Evolutionary conservation across 2,113 vertebrate species (phyloP).

Genomic region (Azemiops feae): DNA sequence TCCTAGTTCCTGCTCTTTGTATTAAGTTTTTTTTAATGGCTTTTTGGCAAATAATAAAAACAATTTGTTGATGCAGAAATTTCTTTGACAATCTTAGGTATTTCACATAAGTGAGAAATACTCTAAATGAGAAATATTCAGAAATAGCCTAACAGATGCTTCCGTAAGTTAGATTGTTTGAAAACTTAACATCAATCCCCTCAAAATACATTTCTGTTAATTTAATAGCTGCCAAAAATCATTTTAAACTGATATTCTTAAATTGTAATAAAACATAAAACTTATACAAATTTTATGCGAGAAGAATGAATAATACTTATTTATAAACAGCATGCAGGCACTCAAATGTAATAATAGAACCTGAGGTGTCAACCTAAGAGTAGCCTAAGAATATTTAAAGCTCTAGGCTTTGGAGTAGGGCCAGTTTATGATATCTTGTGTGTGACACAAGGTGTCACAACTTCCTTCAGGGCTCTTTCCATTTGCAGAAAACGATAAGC

Average conservation of each 20-base stretch:
- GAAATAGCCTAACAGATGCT: neutral
- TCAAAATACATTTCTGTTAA: constrained; percentile 11
- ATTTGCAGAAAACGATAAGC: neutral
- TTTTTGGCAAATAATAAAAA: neutral
- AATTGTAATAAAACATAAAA: neutral
- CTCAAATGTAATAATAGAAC: neutral
- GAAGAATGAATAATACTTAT: neutral
- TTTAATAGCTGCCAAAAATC: neutral
- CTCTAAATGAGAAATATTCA: neutral
- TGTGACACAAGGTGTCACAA: neutral
- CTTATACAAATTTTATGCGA: neutral
- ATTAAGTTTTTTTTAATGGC: neutral
- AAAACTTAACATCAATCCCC: neutral
- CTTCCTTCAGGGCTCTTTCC: neutral
- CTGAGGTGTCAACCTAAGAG: neutral
- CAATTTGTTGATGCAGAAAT: constrained; percentile 11
- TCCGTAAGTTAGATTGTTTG: neutral
- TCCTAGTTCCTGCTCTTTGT: neutral
- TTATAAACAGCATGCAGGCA: neutral
- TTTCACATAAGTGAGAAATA: neutral
- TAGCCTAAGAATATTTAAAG: neutral
- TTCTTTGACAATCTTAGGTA: constrained; percentile 1
- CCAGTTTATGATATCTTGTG: neutral
- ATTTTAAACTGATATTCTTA: neutral
- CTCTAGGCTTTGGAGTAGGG: neutral